Percentiles rank a stretch among this genome's conserved stretches.
Evolutionary conservation across 2,797 vertebrate genomes (phyloP).

Genomic region (Urosaurus nigricauda): DNA sequence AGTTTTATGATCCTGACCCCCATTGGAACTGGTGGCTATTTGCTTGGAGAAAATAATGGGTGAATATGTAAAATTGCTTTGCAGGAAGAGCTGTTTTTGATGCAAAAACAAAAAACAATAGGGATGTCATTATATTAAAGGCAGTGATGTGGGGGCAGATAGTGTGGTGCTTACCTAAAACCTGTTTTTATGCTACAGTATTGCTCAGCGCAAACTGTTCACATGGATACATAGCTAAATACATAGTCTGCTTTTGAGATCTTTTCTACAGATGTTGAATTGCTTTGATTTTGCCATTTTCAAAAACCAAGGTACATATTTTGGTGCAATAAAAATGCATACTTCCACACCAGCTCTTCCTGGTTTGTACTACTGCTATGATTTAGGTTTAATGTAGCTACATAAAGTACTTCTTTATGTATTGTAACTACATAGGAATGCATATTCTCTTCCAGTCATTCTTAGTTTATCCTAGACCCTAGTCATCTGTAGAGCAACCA

Average conservation of each 20-base stretch:
- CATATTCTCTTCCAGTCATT: background rate
- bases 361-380: conserved; percentile 19
- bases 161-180: background rate
- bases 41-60: background rate
- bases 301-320: background rate
- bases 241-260: conserved; percentile 35
- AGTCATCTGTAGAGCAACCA: conserved; percentile 19
- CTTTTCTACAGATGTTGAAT: conserved; percentile 32
- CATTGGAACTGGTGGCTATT: background rate
- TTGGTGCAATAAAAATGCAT: conserved; percentile 34
- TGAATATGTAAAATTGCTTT: background rate
- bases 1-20: background rate
- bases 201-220: background rate
- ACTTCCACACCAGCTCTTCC: conserved; percentile 37
- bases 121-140: conserved; percentile 33
- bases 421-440: conserved; percentile 44
- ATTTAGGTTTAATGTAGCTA: conserved; percentile 33
- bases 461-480: conserved; percentile 47
- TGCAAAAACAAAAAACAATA: background rate
- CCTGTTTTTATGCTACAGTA: conserved; percentile 29
- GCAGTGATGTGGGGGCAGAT: conserved; percentile 21
- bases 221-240: background rate
- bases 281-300: conserved; percentile 38
- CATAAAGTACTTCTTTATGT: conserved; percentile 43
- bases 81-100: conserved; percentile 30